Base-by-base conservation (phyloP, 2,888 invertebrate species). In the Polydesmus complanatus region DNA sequence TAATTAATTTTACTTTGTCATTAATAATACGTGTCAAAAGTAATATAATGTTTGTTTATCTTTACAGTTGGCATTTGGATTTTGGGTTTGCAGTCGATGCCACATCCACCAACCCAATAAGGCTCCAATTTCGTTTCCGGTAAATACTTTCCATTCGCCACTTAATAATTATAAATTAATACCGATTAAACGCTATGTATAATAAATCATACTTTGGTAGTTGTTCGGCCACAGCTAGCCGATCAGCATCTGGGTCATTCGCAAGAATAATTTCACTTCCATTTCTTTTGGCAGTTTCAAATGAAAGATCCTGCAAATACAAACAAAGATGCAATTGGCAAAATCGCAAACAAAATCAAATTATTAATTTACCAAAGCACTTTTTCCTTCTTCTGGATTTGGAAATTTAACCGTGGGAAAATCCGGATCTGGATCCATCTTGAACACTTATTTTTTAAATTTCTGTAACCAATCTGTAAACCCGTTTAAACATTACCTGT, bases 231-330 rank as follows among this genome's bases (percentile, higher is more conserved):
- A 92, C 83, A 0, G 95, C 96, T 66, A 96, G 78, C 61, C 98
- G 80, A 76, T 98, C 98, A 1, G 97, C 97, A 74, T 99, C 98
- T 0, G 98, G 98, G 76, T 98, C 98, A 74, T 97, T 98, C 11
- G 95, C 96, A 56, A 98, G 78, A 67, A 97, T 89, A 3, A 96
- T 76, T 0, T 78, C 78, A 54, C 84, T 83, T 0, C 78, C 79
- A 65, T 81, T 78, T 56, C 77, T 72, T 68, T 88, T 82, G 0
- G 97, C 97, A 14, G 89, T 83, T 70, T 79, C 75, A 65, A 88
- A 82, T 50, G 92, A 83, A 50, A 91, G 75, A 68, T 83, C 79
- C 72, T 78, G 67, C 18, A 56, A n/a, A 8, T 11, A n/a, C 19
- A 51, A 8, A 51, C 22, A 51, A 51, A 23, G 19, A 11, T 25